These are phyloP conservation scores for Apus apus DNA, from an alignment of 2,113 vertebrate species.

Conservation along the genomic window DNA sequence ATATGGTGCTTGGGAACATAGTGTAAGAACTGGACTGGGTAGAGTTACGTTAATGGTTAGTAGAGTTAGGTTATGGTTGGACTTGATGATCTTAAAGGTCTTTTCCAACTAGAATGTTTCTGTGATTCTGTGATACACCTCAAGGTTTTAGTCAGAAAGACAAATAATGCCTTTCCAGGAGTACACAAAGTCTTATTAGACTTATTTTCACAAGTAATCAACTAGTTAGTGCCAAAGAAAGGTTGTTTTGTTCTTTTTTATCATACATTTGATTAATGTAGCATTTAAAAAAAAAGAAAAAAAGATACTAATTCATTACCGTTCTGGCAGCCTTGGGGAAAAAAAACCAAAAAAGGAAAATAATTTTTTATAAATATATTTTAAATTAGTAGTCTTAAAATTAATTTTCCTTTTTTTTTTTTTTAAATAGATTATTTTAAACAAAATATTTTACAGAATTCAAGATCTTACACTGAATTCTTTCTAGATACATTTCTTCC, in stretches of 20 bases:
- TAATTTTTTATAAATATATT: neutral
- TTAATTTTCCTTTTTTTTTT: neutral
- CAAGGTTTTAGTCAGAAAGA: neutral
- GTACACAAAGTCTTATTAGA: neutral
- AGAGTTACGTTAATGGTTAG: too few species aligned
- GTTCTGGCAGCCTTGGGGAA: neutral
- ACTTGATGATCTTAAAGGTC: too few species aligned
- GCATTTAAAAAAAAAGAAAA: neutral
- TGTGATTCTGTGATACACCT: neutral
- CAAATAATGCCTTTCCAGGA: neutral
- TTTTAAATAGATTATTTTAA: neutral
- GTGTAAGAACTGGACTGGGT: too few species aligned
- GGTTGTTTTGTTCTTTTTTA: neutral
- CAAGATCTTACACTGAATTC: neutral
- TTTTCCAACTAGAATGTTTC: too few species aligned
- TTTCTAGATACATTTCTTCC: neutral
- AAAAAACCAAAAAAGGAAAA: neutral
- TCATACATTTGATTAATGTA: neutral
- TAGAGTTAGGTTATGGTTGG: too few species aligned
- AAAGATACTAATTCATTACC: neutral
- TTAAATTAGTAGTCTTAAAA: neutral
- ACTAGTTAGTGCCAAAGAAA: neutral
- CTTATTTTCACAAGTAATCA: neutral
- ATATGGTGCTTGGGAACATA: too few species aligned
- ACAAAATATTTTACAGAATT: neutral